Evolutionary conservation across 2,113 vertebrate genomes (phyloP).

Genomic region (Piprites chloris): DNA sequence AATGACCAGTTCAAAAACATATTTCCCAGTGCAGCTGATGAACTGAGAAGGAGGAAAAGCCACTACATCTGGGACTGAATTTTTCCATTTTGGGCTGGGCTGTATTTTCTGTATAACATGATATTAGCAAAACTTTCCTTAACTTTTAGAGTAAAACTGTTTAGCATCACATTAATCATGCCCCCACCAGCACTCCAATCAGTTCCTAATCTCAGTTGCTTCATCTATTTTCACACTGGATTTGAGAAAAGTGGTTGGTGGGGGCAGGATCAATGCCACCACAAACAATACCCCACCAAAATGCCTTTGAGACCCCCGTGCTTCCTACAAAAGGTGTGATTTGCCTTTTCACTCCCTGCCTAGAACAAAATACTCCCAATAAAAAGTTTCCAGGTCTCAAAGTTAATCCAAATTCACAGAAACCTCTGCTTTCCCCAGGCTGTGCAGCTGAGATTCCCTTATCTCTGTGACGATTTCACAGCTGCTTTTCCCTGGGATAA

Average conservation of each 20-base stretch:
- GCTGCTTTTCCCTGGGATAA: not conserved
- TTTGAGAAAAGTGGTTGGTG: not conserved
- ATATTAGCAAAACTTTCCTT: not conserved
- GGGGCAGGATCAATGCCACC: not conserved
- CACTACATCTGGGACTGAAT: rapidly evolving
- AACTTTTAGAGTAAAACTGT: not conserved
- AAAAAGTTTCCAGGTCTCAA: not conserved
- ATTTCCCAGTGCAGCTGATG: not conserved
- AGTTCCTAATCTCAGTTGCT: not conserved
- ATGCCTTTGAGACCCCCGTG: rapidly evolving
- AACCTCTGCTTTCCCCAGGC: not conserved
- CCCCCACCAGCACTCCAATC: not conserved
- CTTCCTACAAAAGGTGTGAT: not conserved
- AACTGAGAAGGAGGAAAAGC: not conserved
- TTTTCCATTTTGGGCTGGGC: not conserved
- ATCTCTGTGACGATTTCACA: slow-evolving; percentile 1
- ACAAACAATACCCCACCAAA: not conserved
- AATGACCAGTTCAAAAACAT: not conserved
- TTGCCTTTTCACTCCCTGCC: not conserved
- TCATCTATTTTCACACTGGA: not conserved
- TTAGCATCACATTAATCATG: not conserved
- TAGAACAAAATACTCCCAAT: not conserved
- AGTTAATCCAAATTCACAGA: not conserved
- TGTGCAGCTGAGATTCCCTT: not conserved
- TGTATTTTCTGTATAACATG: not conserved